phyloP scores from a whole-genome alignment of 2,888 invertebrate genomes.

The Alviniconcha strummeri region DNA sequence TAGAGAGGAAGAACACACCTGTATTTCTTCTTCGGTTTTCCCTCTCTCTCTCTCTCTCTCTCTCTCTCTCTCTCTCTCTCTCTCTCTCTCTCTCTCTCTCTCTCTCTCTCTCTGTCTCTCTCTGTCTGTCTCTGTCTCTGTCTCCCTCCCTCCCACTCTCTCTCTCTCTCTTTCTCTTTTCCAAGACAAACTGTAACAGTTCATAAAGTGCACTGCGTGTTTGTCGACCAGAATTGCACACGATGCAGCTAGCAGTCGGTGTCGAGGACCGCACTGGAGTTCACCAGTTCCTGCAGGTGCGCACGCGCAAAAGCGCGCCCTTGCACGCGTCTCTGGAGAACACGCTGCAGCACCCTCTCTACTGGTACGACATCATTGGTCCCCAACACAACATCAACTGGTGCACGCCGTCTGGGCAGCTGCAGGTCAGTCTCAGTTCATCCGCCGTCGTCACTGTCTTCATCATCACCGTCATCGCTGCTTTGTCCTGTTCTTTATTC shows the following conservation, averaged over 20 bases:
- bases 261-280: not conserved
- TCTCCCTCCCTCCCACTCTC: not conserved
- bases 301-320: conserved; percentile 20
- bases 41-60: not conserved
- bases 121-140: not conserved
- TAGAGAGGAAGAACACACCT: no score
- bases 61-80: conserved; percentile 14
- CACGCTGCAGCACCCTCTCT: conserved; percentile 9
- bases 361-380: conserved; percentile 25
- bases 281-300: not conserved
- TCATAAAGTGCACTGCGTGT: not conserved
- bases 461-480: no score
- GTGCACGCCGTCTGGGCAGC: conserved; percentile 6
- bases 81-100: conserved; percentile 11
- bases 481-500: not conserved
- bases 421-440: conserved; percentile 11
- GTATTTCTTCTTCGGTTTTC: no score
- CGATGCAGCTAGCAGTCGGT: conserved; percentile 22
- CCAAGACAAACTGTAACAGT: no score
- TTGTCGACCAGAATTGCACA: conserved; percentile 4
- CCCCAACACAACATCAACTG: conserved; percentile 22
- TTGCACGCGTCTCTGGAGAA: conserved; percentile 29
- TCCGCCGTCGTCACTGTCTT: not conserved
- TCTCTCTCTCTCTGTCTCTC: not conserved
- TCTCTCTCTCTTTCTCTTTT: not conserved